Conservation (phyloP, 2,113 vertebrate species). For the Redunca redunca region DNA sequence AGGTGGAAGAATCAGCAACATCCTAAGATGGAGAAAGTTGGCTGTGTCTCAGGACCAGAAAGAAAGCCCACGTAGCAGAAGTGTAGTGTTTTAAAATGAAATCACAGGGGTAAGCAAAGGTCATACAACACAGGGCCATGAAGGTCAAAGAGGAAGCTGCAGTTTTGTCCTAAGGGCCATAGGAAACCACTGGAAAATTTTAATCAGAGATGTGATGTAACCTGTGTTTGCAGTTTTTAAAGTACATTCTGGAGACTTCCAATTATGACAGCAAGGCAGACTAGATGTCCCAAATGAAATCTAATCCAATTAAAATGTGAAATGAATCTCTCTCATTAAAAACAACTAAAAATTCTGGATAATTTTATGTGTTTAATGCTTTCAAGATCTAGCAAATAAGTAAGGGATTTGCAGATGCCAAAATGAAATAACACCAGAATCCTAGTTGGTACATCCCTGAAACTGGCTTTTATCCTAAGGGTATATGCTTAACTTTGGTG, state of each 20-base stretch:
- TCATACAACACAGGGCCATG: neutral
- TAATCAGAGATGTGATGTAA: neutral
- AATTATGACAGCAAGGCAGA: neutral
- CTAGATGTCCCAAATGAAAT: neutral
- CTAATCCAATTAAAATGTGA: neutral
- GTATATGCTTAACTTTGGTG: neutral
- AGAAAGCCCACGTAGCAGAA: neutral
- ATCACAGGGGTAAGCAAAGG: neutral
- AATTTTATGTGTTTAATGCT: neutral
- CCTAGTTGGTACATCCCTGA: neutral
- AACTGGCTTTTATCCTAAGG: neutral
- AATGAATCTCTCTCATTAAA: neutral
- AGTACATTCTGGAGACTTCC: neutral
- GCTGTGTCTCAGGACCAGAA: neutral
- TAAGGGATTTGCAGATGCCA: neutral
- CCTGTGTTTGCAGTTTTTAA: neutral
- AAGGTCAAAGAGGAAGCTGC: neutral
- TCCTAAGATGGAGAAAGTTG: neutral
- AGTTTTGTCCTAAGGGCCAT: neutral
- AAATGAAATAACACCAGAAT: conserved; percentile 11
- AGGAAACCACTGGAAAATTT: neutral
- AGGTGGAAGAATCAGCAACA: neutral
- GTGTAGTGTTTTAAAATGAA: neutral
- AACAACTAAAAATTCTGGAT: neutral
- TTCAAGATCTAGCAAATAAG: neutral